These are phyloP conservation scores for Pentamera pediparva DNA, from an alignment of 53 echinoderm and acorn worm genomes.

Conservation along the genomic window DNA sequence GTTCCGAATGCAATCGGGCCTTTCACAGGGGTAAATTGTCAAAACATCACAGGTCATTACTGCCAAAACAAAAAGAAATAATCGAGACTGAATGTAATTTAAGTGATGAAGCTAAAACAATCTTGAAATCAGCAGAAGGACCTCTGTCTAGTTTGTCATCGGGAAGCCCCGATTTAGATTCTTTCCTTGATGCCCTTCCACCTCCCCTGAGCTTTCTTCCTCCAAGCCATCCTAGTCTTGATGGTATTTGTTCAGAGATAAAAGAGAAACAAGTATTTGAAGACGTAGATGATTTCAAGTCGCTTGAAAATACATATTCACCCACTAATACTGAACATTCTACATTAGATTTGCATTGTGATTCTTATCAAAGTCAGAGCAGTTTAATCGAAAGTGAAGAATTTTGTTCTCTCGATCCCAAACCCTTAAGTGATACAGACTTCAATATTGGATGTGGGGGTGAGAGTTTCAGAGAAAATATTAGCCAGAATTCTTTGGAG, in stretches of 20 bases:
- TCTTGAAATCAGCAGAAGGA: no score
- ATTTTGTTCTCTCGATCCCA: background rate
- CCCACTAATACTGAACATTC: background rate
- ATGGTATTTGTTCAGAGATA: conserved; percentile 9
- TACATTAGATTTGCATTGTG: background rate
- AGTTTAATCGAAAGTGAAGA: background rate
- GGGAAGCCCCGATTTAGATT: conserved; percentile 15
- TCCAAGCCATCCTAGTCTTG: conserved; percentile 14
- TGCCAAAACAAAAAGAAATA: conserved; percentile 21
- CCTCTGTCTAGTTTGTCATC: background rate
- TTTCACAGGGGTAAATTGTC: conserved; percentile 75
- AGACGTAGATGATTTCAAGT: conserved; percentile 18
- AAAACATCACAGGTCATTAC: conserved; percentile 63
- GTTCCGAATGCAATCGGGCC: conserved; percentile 69
- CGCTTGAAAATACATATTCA: background rate
- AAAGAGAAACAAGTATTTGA: conserved; percentile 8
- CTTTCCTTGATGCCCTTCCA: conserved; percentile 16
- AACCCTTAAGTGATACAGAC: background rate
- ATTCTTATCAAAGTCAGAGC: background rate
- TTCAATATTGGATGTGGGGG: background rate
- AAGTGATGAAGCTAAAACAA: background rate
- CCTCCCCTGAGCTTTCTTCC: conserved; percentile 17
- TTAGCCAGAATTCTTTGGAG: background rate
- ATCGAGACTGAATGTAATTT: background rate
- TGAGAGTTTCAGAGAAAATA: background rate